A percentile compares a stretch with the other conserved stretches of the same genome.
These are phyloP conservation scores for Pollenia griseotomentosa DNA, from an alignment of 2,888 invertebrate genomes.

Conservation along the genomic window DNA sequence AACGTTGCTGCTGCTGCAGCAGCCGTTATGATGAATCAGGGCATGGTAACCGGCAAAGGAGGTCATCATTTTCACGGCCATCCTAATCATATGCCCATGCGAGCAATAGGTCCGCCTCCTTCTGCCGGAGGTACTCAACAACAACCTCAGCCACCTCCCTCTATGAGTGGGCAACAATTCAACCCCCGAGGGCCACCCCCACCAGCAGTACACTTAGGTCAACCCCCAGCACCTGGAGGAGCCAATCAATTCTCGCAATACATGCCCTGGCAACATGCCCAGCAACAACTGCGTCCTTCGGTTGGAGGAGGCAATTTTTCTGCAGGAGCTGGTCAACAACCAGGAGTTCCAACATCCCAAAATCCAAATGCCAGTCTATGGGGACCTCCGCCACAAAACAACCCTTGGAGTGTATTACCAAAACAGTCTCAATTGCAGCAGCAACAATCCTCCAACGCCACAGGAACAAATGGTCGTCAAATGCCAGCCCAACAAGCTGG, in stretches of 20 bases:
- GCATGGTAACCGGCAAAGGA: slow-evolving; percentile 72
- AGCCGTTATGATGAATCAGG: slow-evolving; percentile 81
- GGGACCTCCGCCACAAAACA: slow-evolving; percentile 84
- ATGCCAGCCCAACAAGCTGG: slow-evolving; percentile 74
- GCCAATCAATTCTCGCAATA: slow-evolving; percentile 81
- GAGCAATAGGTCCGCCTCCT: slow-evolving; percentile 77
- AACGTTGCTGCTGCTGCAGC: slow-evolving; percentile 77
- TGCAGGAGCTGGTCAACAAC: slow-evolving; percentile 73
- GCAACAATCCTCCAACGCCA: slow-evolving; percentile 74
- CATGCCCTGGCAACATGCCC: slow-evolving; percentile 83
- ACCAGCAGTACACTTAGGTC: slow-evolving; percentile 79
- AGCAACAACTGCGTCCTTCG: slow-evolving; percentile 78
- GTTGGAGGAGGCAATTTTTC: slow-evolving; percentile 73
- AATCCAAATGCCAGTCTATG: slow-evolving; percentile 84
- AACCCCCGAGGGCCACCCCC: slow-evolving; percentile 77
- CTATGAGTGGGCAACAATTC: slow-evolving; percentile 74
- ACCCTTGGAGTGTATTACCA: slow-evolving; percentile 83
- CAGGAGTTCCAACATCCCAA: slow-evolving; percentile 79
- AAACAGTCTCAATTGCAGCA: slow-evolving; percentile 79
- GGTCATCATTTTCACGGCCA: slow-evolving; percentile 77
- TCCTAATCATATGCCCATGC: slow-evolving; percentile 78
- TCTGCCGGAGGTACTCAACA: slow-evolving; percentile 76
- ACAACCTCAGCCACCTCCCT: slow-evolving; percentile 77
- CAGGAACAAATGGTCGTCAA: slow-evolving; percentile 75
- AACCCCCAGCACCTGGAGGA: slow-evolving; percentile 75